Base-by-base conservation (phyloP, 2,113 vertebrate genomes). In the Cyanistes caeruleus region DNA sequence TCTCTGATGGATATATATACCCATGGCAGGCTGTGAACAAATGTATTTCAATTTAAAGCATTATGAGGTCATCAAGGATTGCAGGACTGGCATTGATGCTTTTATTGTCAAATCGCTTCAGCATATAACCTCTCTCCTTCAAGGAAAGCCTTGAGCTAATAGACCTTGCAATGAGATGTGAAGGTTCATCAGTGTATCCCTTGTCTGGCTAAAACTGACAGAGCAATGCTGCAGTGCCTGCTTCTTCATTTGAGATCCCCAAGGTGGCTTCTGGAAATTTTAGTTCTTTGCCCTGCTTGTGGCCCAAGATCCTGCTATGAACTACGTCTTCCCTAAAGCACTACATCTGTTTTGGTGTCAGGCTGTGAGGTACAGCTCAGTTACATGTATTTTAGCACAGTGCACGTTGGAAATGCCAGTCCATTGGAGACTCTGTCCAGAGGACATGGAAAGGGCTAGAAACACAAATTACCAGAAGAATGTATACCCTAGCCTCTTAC, bases 41-140 rank as follows among this genome's bases (percentile, higher is more conserved):
- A 94, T 46, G 41, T 51, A 79, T 84, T 96, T 91, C 87, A 91
- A 68, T 89, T 93, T 85, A 72, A 95, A 91, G 67, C 18, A 53
- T 94, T 75, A 87, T 41, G 84, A 95, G 55, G 69, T 89, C 59
- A 82, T 90, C 86, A 91, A 91, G 55, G 73, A 78, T 68, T 60
- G 41, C 85, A 91, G 41, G 85, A 80, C 72, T 84, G 75, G 92
- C 56, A 82, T 27, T 62, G 89, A 93, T 49, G 74, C 49, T 72
- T 87, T 89, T 68, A 69, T 58, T 69, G 81, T 76, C 84, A 93
- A 63, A 84, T 43, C 28, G 24, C 52, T 49, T 87, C 73, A 51
- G 53, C 67, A 11, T 25, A 68, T 65, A 87, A 64, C 74, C 20
- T 81, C 56, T 48, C 25, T 64, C n/a, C 53, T 91, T 87, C 87